These are phyloP conservation scores for Lottia gigantea DNA, from an alignment of 2,888 invertebrate species.

Conservation along the genomic window DNA sequence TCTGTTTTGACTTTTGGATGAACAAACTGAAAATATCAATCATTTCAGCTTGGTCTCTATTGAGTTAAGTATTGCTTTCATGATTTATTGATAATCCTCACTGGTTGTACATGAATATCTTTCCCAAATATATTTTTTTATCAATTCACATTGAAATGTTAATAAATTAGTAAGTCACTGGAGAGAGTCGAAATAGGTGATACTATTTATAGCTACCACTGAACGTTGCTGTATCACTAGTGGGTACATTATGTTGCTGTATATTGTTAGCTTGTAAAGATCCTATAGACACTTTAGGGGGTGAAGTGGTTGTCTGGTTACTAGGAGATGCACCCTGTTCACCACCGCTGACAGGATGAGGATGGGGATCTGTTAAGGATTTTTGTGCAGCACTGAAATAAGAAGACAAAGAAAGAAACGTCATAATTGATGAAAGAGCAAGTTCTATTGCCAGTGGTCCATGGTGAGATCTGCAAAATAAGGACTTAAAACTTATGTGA, in stretches of 20 bases:
- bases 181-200: background rate
- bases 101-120: too few species aligned
- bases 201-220: constrained; percentile 25
- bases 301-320: background rate
- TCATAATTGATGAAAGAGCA: background rate
- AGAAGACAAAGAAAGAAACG: background rate
- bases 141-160: background rate
- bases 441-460: too few species aligned
- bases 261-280: constrained; percentile 34
- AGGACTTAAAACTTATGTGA: too few species aligned
- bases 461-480: too few species aligned
- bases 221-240: constrained; percentile 36
- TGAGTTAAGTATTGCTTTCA: too few species aligned
- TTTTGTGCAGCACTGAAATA: constrained; percentile 9
- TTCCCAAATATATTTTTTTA: too few species aligned
- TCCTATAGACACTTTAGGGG: constrained; percentile 30
- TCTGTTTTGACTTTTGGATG: too few species aligned
- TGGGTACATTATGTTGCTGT: constrained; percentile 30
- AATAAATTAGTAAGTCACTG: background rate
- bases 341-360: background rate
- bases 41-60: too few species aligned
- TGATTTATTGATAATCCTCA: too few species aligned
- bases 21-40: too few species aligned
- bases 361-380: background rate
- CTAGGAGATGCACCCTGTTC: background rate